Percentiles rank a stretch among this genome's conserved stretches.
phyloP scores from a whole-genome alignment of 1,140 invertebrate genomes.

The Saccostrea glomerata region DNA sequence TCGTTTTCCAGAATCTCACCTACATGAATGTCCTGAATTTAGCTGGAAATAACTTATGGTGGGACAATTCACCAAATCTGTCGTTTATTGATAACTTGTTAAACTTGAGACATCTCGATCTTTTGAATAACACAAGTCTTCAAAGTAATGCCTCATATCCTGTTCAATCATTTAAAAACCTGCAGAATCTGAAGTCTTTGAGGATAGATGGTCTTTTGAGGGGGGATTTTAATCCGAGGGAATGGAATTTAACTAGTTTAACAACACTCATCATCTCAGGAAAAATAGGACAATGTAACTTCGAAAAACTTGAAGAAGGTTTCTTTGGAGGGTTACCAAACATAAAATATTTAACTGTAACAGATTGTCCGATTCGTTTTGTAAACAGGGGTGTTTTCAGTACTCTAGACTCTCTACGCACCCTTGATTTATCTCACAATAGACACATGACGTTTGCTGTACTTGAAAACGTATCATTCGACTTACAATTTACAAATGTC shows the following conservation, averaged over 20 bases:
- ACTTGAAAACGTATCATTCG: not conserved
- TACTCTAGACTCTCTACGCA: not conserved
- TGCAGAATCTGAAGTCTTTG: not conserved
- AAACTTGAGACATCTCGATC: not conserved
- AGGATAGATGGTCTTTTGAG: not conserved
- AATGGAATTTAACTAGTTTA: slow-evolving; percentile 4
- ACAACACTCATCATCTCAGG: not conserved
- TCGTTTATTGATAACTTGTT: not conserved
- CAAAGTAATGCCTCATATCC: not conserved
- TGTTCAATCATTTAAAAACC: not conserved
- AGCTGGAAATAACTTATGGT: not conserved
- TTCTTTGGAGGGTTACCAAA: not conserved
- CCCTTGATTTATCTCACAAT: slow-evolving; percentile 38
- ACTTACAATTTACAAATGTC: slow-evolving; percentile 26
- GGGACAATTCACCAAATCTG: not conserved
- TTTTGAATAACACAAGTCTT: not conserved
- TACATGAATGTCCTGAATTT: not conserved
- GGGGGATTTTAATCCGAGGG: not conserved
- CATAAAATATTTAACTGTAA: not conserved
- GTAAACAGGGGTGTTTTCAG: slow-evolving; percentile 20
- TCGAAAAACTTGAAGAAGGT: not conserved
- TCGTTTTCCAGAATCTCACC: not conserved
- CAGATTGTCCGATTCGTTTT: not conserved
- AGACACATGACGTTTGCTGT: not conserved
- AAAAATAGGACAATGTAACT: not conserved